A percentile compares a stretch with the other conserved stretches of the same genome.
phyloP scores from a whole-genome alignment of 92 coral and sea anemone genomes.

The Porites evermanni region DNA sequence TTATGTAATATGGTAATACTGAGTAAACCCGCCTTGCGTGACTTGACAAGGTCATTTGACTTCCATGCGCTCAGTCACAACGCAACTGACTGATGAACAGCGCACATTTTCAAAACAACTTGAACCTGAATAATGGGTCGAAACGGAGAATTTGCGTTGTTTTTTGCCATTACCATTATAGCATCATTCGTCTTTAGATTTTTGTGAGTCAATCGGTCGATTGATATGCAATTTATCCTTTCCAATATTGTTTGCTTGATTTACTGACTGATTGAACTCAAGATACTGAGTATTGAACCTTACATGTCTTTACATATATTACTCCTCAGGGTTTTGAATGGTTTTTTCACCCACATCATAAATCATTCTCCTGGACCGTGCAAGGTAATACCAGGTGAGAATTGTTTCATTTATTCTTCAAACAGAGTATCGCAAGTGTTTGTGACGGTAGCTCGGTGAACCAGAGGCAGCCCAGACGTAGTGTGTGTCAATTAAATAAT shows the following conservation, averaged over 20 bases:
- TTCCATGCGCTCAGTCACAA: too few species aligned
- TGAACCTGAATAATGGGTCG: conserved; percentile 40
- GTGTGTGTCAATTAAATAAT: too few species aligned
- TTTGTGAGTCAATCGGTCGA: conserved; percentile 46
- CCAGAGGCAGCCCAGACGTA: too few species aligned
- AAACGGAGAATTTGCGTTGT: conserved; percentile 37
- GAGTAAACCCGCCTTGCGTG: too few species aligned
- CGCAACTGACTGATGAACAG: too few species aligned
- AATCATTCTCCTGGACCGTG: conserved; percentile 95
- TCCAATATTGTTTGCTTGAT: neutral
- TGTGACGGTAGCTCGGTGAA: too few species aligned
- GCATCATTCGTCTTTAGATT: conserved; percentile 56
- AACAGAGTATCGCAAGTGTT: too few species aligned
- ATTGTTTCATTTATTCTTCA: neutral
- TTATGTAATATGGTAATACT: too few species aligned
- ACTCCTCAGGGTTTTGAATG: conserved; percentile 53
- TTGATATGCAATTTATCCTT: too few species aligned
- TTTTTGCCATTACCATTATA: conserved; percentile 36
- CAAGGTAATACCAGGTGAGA: conserved; percentile 82
- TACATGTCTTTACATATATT: neutral
- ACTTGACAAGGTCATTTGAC: too few species aligned
- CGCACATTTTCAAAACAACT: too few species aligned
- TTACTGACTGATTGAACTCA: neutral
- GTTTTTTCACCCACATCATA: conserved; percentile 69
- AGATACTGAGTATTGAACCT: too few species aligned